A percentile compares a stretch with the other conserved stretches of the same genome.
Conservation (phyloP, 2,888 invertebrate genomes). For the Pyrochroa serraticornis region DNA sequence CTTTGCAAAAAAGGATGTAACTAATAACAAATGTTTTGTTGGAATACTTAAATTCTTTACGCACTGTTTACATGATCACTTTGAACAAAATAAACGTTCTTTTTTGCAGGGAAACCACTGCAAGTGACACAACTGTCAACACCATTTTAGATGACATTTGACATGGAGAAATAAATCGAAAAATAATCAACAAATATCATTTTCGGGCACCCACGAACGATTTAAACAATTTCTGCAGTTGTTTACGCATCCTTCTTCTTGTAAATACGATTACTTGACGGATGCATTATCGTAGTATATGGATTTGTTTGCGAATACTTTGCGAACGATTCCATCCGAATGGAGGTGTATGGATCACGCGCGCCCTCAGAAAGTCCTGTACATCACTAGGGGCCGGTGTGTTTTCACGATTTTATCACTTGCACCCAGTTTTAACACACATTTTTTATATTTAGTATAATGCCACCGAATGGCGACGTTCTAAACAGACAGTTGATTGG, state of each 20-base stretch:
- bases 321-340: constrained; percentile 51
- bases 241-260: constrained; percentile 37
- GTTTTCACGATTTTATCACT: constrained; percentile 22
- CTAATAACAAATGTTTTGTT: constrained; percentile 16
- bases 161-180: constrained; percentile 48
- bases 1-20: constrained; percentile 27
- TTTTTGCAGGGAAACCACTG: constrained; percentile 48
- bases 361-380: constrained; percentile 36
- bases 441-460: constrained; percentile 51
- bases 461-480: constrained; percentile 58
- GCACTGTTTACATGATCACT: constrained; percentile 27
- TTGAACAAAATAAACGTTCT: constrained; percentile 38
- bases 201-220: constrained; percentile 29
- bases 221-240: constrained; percentile 35
- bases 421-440: constrained; percentile 42
- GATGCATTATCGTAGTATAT: constrained; percentile 54
- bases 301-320: constrained; percentile 55
- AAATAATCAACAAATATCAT: constrained; percentile 42
- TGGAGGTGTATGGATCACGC: constrained; percentile 34
- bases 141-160: constrained; percentile 54
- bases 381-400: constrained; percentile 27
- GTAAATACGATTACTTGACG: constrained; percentile 47
- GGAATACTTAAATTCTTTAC: background rate
- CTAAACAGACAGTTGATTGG: constrained; percentile 58
- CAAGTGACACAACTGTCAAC: constrained; percentile 58